Evolutionary conservation across 2,113 vertebrate species (phyloP), one percentile per base, ranked within the genome.

Genomic region (Misgurnus anguillicaudatus): DNA sequence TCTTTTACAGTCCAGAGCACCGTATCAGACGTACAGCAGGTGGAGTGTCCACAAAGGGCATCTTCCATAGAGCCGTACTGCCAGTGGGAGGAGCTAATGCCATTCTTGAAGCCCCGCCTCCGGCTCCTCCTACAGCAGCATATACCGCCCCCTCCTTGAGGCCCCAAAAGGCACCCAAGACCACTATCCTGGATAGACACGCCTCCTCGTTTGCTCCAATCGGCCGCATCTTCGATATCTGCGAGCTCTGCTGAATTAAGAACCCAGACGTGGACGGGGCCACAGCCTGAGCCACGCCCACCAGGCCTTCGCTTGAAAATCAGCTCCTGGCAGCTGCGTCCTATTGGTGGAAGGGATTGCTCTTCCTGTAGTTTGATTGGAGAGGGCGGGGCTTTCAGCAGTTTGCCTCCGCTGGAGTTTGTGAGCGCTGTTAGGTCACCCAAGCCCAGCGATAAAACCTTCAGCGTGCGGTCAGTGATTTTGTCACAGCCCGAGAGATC

Each of bases 401-500:
- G 79, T 75, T 87, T 89, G 61, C 83, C 84, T 41, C 70, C 82
- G 16, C 83, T 0, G 67, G 82, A 36, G 47, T 57, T 47, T 81
- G 81, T 78, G 70, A 90, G 87, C 47, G 90, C 57, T 0, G 87
- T 86, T 71, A 94, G 87, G 83, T 96, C 89, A 0, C 97, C 98
- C 73, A 99, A 87, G 0, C 94, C 96, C 72, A 93, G 77, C 2
- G 97, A 95, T 65, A 99, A 89, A 78, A 92, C 96, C 86, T 95
- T 94, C 75, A 98, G 76, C 42, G 96, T 93, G 86, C 91, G 79
- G 83, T 99, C 95, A 0, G 95, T 96, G 80, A 99, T 95, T 87
- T 96, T 96, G 75, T 98, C 97, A 86, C 97, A 99, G 4, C 98
- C 98, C 0, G 98, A 99, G 65, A 99, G 86, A 89, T 99, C 98